Percentiles rank a stretch among this genome's conserved stretches.
phyloP scores from a whole-genome alignment of 2,797 vertebrate species.

The Agapornis canus region DNA sequence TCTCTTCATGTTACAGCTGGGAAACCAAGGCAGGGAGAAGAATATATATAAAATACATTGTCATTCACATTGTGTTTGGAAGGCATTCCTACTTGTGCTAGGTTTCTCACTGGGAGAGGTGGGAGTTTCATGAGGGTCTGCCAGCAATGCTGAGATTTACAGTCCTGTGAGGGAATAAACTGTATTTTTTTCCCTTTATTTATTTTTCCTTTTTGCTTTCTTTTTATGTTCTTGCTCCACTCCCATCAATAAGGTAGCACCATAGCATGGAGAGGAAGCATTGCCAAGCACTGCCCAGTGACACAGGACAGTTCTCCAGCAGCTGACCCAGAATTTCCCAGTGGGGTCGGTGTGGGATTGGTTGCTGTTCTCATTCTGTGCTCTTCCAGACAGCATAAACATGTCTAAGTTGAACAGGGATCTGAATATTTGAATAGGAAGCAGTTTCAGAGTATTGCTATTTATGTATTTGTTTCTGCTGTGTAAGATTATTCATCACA shows the following conservation, averaged over 20 bases:
- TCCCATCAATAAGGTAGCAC: neutral
- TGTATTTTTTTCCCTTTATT: neutral
- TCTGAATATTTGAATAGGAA: neutral
- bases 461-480: constrained; percentile 15
- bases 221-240: neutral
- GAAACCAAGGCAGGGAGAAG: neutral
- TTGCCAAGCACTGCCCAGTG: neutral
- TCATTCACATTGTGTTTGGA: neutral
- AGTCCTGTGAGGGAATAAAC: neutral
- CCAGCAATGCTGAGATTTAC: neutral
- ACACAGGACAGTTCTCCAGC: neutral
- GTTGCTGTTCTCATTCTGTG: neutral
- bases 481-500: constrained; percentile 31
- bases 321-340: neutral
- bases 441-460: neutral
- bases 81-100: neutral
- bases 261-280: neutral
- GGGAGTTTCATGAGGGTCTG: neutral
- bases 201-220: neutral
- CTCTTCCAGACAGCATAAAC: neutral
- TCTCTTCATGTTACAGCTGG: neutral
- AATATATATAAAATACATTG: neutral
- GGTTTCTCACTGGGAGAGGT: neutral
- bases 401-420: neutral
- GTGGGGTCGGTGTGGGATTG: neutral